Evolutionary conservation across 1,140 invertebrate genomes (phyloP), one percentile per base, ranked within the genome.

Genomic region (Pseudomyrmex gracilis): DNA sequence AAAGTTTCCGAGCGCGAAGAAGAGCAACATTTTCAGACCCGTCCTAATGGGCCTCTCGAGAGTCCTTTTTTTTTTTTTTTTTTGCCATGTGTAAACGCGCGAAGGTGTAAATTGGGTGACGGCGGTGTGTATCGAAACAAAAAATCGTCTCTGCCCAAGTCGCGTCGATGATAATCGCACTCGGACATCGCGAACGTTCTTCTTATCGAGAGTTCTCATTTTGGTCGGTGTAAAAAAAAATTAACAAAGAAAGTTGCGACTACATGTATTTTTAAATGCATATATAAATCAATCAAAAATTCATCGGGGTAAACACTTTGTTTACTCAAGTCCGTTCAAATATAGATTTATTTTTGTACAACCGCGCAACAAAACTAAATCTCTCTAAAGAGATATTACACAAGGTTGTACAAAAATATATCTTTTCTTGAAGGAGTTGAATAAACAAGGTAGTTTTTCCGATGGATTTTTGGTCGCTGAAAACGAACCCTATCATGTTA

Each of bases 11-110:
- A 43, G 53, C 49, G 64, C 53, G 43, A 60, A 77, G 43, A 60
- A 77, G 71, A 85, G 64, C 64, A 84, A 85, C 71, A 85, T 77
- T 85, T 85, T 85, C 83, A 22, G 49, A 67, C 10, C 17, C 34
- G 12, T 49, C 67, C n/a, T 85, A 71, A 85, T 86, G 66, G 34
- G 66, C 24, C 22, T 20, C 58, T 51, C 47, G 61, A 58, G 55
- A 15, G 15, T 34, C 4, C 61, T 67, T 53, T 71, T 78, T 70
- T 76, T 78, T 34, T 0, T 53, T 67, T 53, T 71, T 78, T 70
- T 76, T 78, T 85, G 53, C 24, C 76, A 66, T 58, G 51, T 68
- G 61, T 34, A 17, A 43, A 53, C 15, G 22, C 45, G 53, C 47
- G 13, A 74, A 85, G 60, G 83, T 86, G 85, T 85, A 80, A 86